Base-by-base conservation (phyloP, 2,888 invertebrate species). In the Steinernema hermaphroditum region DNA sequence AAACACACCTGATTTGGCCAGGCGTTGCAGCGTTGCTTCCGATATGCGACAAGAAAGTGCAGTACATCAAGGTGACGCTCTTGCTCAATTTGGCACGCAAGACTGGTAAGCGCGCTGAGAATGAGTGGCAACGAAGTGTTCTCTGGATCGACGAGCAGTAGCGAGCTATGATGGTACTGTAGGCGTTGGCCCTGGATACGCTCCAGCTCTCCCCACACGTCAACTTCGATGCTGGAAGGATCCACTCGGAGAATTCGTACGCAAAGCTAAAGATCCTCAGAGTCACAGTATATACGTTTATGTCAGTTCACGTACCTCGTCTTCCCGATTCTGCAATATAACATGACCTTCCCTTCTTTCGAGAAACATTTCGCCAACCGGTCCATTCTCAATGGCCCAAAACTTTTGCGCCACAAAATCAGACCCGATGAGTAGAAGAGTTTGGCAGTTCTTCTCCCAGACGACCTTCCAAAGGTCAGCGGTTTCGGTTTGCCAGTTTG, bases 1-100 rank as follows among this genome's bases (percentile, higher is more conserved):
- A 69, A 34, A 34, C 34, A n/a, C 41, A 78, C 77, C 72, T 76
- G 76, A 12, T 74, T 49, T 19, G 72, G 46, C 80, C 80, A 81
- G 68, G 79, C 76, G 37, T 79, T 78, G 68, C 82, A 80, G 57
- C 72, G 68, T 16, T 46, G 16, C 12, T 73, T 71, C 43, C 74
- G 73, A 72, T 82, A 80, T 14, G 69, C 70, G 27, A 82, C 73
- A 6, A 78, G 71, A 50, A 62, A 76, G n/a, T 74, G 68, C 27
- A 79, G 49, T 19, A 77, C 73, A 70, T 78, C 76, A 29, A 82
- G 70, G 70, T 74, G 69, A 24, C 69, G 29, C 50, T 81, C 82
- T 14, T 80, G 78, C 70, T 85, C 85, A 54, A 85, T 69, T 77
- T 85, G 85, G 44, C 85, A 85, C n/a, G 84, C 85, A 16, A 82